Evolutionary conservation across 2,113 vertebrate species (phyloP).

Genomic region (Melanerpes formicivorus): DNA sequence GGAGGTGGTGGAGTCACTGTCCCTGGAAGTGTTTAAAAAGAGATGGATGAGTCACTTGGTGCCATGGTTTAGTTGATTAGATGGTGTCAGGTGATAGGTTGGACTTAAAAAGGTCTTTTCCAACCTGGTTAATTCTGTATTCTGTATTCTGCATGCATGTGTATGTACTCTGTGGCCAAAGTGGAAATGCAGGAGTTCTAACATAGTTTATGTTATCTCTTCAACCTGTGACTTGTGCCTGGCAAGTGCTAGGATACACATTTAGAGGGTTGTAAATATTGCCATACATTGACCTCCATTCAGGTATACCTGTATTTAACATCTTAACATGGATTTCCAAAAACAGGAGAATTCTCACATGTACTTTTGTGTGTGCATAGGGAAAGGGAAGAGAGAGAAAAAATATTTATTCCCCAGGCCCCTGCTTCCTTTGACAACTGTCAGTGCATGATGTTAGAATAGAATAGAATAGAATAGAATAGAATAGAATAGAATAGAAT

Average conservation of each 20-base stretch:
- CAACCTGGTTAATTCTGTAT: no score
- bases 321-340: not conserved
- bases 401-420: rapidly evolving
- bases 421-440: rapidly evolving
- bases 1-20: no score
- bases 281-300: rapidly evolving
- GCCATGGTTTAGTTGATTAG: no score
- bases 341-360: not conserved
- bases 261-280: not conserved
- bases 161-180: not conserved
- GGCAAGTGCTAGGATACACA: not conserved
- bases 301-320: not conserved
- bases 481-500: no score
- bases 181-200: not conserved
- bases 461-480: no score
- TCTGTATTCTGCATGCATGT: no score
- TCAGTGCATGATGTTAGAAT: not conserved
- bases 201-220: not conserved
- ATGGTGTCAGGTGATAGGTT: no score
- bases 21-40: no score
- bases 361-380: not conserved
- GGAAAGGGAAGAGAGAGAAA: not conserved
- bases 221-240: not conserved
- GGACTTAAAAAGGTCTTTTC: no score
- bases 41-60: no score